Evolutionary conservation across 2,113 vertebrate genomes (phyloP), one percentile per base, ranked within the genome.

Genomic region (Fregetta grallaria): DNA sequence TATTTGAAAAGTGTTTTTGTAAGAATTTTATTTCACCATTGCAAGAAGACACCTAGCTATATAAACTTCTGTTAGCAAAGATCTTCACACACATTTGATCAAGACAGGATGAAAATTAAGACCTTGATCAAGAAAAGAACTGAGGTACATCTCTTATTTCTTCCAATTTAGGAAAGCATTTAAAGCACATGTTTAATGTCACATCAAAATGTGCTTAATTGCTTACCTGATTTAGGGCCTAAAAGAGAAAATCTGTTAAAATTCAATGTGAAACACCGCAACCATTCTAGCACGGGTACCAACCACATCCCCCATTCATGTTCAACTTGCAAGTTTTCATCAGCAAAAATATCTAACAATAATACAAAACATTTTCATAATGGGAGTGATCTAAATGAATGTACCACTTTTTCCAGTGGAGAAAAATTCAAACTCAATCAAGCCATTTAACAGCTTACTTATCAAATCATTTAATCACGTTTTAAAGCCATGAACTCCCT

Each of bases 391-490:
- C 53, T 78, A 89, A 94, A 94, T 90, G 63, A 86, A 11, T n/a
- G 7, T 34, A 61, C 11, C 0, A 1, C 34, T 67, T 19, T 44
- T 53, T 67, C 58, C 38, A 77, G 30, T 3, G 7, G 50, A 77
- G 50, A 92, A 87, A 65, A 81, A 34, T 77, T 80, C 68, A 66
- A 72, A 90, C 11, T 89, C 65, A 82, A 58, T 73, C 75, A 92
- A 77, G 26, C 29, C 13, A 59, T 79, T 74, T 83, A 84, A 84
- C 55, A 85, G 62, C 49, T 79, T 92, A 77, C 30, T 88, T 92
- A 89, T 40, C 66, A 87, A 84, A 80, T 59, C 0, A 77, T 78
- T 92, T 86, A 11, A 83, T 56, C 83, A 55, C 30, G 56, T 94
- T 93, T 91, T 83, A 89, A 92, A 93, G 13, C 29, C 61, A 79